phyloP scores from a whole-genome alignment of 92 coral and sea anemone species.

The Porites cylindrica region DNA sequence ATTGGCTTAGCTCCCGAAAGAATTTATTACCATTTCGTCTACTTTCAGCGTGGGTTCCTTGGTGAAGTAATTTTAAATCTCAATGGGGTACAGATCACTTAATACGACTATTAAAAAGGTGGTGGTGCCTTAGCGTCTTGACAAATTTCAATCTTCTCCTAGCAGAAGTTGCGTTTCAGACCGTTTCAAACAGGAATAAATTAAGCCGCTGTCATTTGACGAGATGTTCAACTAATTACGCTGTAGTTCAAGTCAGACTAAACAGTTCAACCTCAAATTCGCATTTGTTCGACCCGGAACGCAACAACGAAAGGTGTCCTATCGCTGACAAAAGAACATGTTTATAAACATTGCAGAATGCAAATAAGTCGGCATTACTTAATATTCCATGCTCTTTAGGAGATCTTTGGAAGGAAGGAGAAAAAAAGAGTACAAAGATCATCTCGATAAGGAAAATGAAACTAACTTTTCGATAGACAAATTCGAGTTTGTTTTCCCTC shows the following conservation, averaged over 20 bases:
- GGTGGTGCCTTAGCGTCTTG: not conserved
- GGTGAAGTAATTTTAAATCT: not conserved
- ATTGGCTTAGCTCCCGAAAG: not conserved
- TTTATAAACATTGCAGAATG: not conserved
- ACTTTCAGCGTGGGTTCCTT: not conserved
- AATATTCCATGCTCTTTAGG: too few species aligned
- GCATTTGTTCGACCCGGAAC: not conserved
- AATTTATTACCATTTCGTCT: too few species aligned
- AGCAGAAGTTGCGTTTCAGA: not conserved
- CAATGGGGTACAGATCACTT: not conserved
- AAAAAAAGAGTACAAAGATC: too few species aligned
- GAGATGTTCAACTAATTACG: not conserved
- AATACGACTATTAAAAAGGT: not conserved
- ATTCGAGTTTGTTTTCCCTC: not conserved
- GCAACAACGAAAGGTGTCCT: not conserved
- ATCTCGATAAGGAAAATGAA: not conserved
- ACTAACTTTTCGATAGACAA: not conserved
- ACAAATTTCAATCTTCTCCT: constrained; percentile 16
- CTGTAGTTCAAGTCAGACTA: not conserved
- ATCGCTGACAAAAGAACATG: not conserved
- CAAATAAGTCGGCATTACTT: not conserved
- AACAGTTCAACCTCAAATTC: not conserved
- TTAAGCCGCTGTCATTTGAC: not conserved
- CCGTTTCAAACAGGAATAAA: constrained; percentile 23
- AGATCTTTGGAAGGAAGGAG: too few species aligned